Base-by-base conservation (phyloP, 2,888 invertebrate species). In the Cenopis cana region DNA sequence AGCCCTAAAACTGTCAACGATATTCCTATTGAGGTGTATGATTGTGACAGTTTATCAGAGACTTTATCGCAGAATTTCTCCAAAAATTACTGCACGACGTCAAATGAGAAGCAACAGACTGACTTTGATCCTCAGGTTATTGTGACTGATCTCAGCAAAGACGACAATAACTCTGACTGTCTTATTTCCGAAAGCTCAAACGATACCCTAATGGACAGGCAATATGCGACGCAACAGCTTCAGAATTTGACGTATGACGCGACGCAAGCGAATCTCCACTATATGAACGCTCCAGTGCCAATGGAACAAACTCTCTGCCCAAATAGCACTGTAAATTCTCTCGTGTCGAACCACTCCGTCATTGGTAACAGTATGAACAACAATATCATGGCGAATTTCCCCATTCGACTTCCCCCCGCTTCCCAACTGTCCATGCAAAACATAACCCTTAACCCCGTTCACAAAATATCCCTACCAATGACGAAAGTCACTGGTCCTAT, bases 371-470 rank as follows among this genome's bases (percentile, higher is more conserved):
- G 79, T 75, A 84, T 89, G 17, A 79, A 79, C 49, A 90, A 86
- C 73, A 91, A 91, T 70, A 91, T 93, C 24, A 89, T 93, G 91
- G 83, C 85, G 65, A 93, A 92, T 73, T 93, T 93, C 66, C 93
- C 92, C 0, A 93, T 93, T 49, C 78, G 91, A 59, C 71, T 93
- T 29, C 90, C 90, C 0, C 87, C 86, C 0, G 83, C 80, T 0
- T 85, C 90, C 1, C 88, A 85, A 50, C 81, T 89, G 69, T 86
- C 89, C 1, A 77, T 88, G 36, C 82, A 89, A 74, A 89, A 90
- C 69, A 89, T 92, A 18, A 92, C 89, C 66, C 78, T 93, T 4
- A 93, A 88, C 75, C 87, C 91, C 0, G 82, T 88, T 0, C 89
- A 91, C 69, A 93, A 89, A 79, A 87, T 93, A 76, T 86, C 89